These are phyloP conservation scores for Philantomba maxwellii DNA, from an alignment of 2,113 vertebrate genomes.

Conservation along the genomic window DNA sequence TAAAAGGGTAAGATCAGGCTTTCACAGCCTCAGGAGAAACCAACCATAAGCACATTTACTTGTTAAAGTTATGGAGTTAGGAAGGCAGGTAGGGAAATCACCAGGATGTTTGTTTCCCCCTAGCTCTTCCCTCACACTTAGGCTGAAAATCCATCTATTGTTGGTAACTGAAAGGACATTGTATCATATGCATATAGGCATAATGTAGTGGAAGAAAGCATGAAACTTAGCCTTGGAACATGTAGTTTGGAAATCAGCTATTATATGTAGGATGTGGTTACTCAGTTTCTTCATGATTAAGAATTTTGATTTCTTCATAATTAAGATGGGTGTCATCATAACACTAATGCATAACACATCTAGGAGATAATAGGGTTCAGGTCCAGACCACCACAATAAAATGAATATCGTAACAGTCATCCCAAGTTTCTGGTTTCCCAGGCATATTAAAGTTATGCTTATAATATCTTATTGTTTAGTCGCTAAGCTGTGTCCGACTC, in stretches of 20 bases:
- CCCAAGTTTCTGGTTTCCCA: not conserved
- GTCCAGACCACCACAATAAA: not conserved
- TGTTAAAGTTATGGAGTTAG: not conserved
- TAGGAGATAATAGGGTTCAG: not conserved
- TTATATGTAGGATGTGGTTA: not conserved
- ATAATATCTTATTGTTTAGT: not conserved
- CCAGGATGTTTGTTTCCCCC: not conserved
- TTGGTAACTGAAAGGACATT: not conserved
- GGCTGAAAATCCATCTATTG: not conserved
- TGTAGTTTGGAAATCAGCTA: not conserved
- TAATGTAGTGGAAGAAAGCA: not conserved
- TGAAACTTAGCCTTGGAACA: not conserved
- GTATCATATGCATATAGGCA: not conserved
- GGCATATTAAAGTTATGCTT: not conserved
- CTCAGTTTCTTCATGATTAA: not conserved
- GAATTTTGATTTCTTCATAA: not conserved
- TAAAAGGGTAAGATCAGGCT: not conserved
- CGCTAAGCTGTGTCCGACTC: accelerated
- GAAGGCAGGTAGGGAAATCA: not conserved
- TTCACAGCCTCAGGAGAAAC: not conserved
- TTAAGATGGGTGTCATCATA: not conserved
- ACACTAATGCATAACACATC: not conserved
- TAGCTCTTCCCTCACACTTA: not conserved
- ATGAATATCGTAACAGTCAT: not conserved
- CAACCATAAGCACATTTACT: not conserved